Evolutionary conservation across 2,797 vertebrate species (phyloP).

Genomic region (Nothura maculosa): DNA sequence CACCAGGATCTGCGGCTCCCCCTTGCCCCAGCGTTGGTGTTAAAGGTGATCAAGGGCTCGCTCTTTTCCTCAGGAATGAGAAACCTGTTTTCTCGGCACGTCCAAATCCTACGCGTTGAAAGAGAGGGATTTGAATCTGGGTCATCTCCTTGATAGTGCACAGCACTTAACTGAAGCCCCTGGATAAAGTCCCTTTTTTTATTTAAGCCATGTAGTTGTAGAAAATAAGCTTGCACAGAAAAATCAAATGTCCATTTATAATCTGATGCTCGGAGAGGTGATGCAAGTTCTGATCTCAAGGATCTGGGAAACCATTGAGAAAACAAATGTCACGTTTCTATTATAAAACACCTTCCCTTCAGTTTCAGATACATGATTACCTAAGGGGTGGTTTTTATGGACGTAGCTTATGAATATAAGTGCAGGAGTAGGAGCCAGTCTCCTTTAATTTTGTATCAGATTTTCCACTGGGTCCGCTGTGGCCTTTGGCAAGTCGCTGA

Average conservation of each 20-base stretch:
- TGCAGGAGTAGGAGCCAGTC: constrained; percentile 65
- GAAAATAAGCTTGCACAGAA: constrained; percentile 12
- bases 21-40: constrained; percentile 33
- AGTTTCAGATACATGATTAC: not conserved
- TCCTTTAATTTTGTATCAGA: constrained; percentile 45
- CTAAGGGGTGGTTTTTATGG: constrained; percentile 1
- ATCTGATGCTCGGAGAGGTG: not conserved
- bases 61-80: constrained; percentile 52
- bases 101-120: constrained; percentile 26
- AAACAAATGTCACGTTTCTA: not conserved
- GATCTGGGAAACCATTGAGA: not conserved
- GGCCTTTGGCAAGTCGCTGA: not conserved
- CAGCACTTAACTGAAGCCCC: not conserved
- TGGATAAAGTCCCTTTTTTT: constrained; percentile 10
- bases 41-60: constrained; percentile 43
- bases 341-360: constrained; percentile 31
- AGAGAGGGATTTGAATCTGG: not conserved
- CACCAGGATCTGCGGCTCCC: not conserved
- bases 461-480: constrained; percentile 41
- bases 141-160: not conserved
- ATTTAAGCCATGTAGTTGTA: constrained; percentile 63
- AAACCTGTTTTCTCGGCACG: constrained; percentile 43
- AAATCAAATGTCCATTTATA: constrained; percentile 8
- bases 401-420: constrained; percentile 68
- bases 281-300: constrained; percentile 12